Evolutionary conservation across 2,113 vertebrate genomes (phyloP), one percentile per base, ranked within the genome.

Genomic region (Saimiri boliviensis): DNA sequence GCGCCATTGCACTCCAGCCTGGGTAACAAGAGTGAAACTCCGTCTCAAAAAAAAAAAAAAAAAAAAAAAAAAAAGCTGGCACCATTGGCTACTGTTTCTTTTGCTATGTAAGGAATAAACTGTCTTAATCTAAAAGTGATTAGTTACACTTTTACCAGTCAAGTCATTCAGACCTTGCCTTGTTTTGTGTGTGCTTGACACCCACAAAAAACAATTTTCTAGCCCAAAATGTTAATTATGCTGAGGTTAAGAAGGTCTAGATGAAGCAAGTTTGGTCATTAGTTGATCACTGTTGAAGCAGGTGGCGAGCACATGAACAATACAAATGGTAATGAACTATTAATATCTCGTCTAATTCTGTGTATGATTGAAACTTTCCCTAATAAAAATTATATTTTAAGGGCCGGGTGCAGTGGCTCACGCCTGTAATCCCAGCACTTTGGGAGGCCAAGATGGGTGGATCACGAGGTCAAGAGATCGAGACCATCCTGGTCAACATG

Each of bases 341-440:
- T 86, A 63, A 63, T 63, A 32, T 32, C 27, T 86, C 63, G 68
- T 91, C 73, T 70, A 86, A 93, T 89, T 74, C 58, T 89, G n/a
- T 70, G 80, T 81, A 63, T 56, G 23, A 81, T 86, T 93, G 47
- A 76, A 93, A 76, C 17, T 83, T 27, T 88, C 66, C 23, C 42
- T 80, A 91, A 89, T 47, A 95, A 87, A 97, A 93, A 42, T 25
- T 94, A 21, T 79, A 20, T 92, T 88, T 96, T 81, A 6, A 79
- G 10, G 54, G 40, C 60, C 80, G 42, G 42, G 42, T 6, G 42
- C 42, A 5, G 42, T 42, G 42, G 42, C 42, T 42, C 42, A 42
- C 42, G 42, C 42, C 42, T 42, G 42, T 42, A 42, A 42, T 42
- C 42, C 42, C 42, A 42, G 42, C 42, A 42, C 42, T 42, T 42